phyloP scores from a whole-genome alignment of 2,113 vertebrate genomes.

The Bufo gargarizans region DNA sequence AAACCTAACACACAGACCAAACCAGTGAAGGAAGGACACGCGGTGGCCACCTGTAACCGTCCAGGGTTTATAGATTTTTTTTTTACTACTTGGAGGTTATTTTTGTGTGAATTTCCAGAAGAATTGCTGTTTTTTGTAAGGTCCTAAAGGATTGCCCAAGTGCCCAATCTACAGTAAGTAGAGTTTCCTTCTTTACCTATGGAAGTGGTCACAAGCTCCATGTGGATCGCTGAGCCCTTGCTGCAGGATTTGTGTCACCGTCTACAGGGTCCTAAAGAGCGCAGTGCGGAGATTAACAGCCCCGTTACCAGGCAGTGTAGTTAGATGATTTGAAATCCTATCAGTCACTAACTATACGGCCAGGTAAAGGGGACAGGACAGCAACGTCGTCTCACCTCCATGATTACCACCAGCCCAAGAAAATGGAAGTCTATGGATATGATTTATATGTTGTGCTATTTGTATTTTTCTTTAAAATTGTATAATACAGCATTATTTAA shows the following conservation, averaged over 20 bases:
- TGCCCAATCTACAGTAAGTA: background rate
- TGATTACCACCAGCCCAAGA: too few relatives aligned
- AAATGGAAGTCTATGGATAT: too few relatives aligned
- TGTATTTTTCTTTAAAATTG: too few relatives aligned
- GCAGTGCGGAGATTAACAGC: constrained; percentile 62
- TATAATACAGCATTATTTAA: too few relatives aligned
- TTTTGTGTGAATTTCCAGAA: background rate
- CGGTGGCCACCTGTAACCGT: background rate
- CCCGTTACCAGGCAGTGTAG: constrained; percentile 89
- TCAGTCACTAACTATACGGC: constrained; percentile 92
- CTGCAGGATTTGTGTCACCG: too few relatives aligned
- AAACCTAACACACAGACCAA: constrained; percentile 74
- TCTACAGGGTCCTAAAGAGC: background rate
- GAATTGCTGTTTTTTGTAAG: background rate
- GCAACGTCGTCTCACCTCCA: background rate
- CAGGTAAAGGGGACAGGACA: constrained; percentile 76
- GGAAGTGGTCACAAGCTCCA: background rate
- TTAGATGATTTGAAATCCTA: constrained; percentile 85
- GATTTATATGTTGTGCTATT: too few relatives aligned
- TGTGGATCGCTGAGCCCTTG: background rate
- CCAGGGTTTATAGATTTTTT: background rate
- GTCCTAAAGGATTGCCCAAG: background rate
- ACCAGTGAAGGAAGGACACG: background rate
- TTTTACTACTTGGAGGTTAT: background rate
- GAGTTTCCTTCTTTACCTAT: background rate